Percentiles rank a stretch among this genome's conserved stretches.
Conservation (phyloP, 2,113 vertebrate species). For the Pelmatolapia mariae region DNA sequence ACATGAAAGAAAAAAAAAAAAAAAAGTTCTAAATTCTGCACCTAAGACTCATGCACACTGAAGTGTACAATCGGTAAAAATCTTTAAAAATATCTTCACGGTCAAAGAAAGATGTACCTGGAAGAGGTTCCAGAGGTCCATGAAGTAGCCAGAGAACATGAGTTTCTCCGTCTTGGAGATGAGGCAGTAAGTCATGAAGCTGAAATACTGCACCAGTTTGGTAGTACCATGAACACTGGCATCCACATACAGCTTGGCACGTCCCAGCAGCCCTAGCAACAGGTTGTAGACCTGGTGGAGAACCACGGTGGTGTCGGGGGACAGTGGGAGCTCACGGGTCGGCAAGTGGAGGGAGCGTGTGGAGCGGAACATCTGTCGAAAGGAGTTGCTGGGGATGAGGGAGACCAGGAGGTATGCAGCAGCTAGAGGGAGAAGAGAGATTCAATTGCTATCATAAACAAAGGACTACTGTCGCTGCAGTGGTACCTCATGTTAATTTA, state of each 20-base stretch:
- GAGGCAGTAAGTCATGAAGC: slow-evolving; percentile 99
- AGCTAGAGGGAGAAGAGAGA: slow-evolving; percentile 67
- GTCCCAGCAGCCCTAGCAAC: slow-evolving; percentile 90
- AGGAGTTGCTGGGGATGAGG: slow-evolving; percentile 99
- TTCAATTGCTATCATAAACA: neutral
- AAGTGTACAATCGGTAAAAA: neutral
- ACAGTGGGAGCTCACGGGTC: slow-evolving; percentile 93
- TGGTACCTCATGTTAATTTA: neutral
- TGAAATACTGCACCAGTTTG: slow-evolving; percentile 98
- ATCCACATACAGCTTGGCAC: slow-evolving; percentile 97
- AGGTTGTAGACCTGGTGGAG: slow-evolving; percentile 98
- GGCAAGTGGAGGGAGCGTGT: slow-evolving; percentile 96
- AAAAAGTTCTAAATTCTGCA: neutral
- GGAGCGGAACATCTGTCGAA: slow-evolving; percentile 99
- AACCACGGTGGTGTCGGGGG: slow-evolving; percentile 94
- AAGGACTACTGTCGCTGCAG: neutral
- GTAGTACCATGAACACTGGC: slow-evolving; percentile 97
- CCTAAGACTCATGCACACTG: neutral
- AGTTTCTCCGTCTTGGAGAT: slow-evolving; percentile 99
- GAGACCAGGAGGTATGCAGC: slow-evolving; percentile 99
- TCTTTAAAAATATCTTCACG: neutral
- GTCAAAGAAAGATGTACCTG: slow-evolving; percentile 57
- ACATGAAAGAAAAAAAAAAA: neutral
- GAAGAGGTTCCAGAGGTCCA: slow-evolving; percentile 99
- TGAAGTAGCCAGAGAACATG: slow-evolving; percentile 98